Base-by-base conservation (phyloP, 2,113 vertebrate species). In the Trematomus loennbergii region DNA sequence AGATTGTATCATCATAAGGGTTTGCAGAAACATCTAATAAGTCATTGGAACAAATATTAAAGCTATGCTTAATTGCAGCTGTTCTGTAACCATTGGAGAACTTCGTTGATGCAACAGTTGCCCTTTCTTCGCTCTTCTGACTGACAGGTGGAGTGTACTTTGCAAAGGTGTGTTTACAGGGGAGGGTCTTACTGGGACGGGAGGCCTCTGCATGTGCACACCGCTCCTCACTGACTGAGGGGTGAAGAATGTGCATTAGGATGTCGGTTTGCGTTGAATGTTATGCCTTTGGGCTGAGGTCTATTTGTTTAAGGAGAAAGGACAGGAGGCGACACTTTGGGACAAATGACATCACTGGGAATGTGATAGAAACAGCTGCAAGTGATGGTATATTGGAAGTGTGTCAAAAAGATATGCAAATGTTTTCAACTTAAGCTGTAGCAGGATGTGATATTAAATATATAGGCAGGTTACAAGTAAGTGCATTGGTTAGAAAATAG, bases 251-350 rank as follows among this genome's bases (percentile, higher is more conserved):
- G 22, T 16, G 16, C 29, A 29, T 29, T 29, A 29, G 3, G 29
- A 29, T 29, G 29, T 29, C 29, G 3, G 29, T 29, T 29, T 29
- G 29, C 29, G 0, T 29, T 29, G 49, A 50, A 5, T 29, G 25
- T 15, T 2, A 15, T 29, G 22, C 55, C 25, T 25, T 22, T 57
- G 54, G 9, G n/a, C 54, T 40, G 64, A n/a, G 65, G 15, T 73
- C 70, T 63, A 63, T 73, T 72, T 12, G 29, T 73, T 73, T 57
- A 53, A 58, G 25, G 29, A 50, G 20, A 43, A 36, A 9, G 48
- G 49, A 57, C 54, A 67, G 25, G 62, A 62, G 43, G 55, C 48
- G 67, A 72, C 2, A 1, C 15, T 36, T 4, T 13, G 10, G 45
- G 45, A 53, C 29, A 48, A 20, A 57, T n/a, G 8, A 65, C n/a